phyloP scores from a whole-genome alignment of 35 echinoderm and acorn worm species.

The Diadema setosum region DNA sequence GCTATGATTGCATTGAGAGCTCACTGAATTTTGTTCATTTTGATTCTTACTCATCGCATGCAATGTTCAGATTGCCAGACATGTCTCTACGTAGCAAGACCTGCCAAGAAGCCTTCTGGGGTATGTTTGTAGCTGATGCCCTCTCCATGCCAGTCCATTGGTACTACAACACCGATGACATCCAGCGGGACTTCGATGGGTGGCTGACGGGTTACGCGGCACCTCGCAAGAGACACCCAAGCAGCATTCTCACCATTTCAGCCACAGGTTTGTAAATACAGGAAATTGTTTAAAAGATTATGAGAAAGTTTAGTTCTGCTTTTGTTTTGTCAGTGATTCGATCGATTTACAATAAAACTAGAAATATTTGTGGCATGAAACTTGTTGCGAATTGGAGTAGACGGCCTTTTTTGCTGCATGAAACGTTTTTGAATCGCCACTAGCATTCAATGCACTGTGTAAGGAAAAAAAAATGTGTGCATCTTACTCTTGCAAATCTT shows the following conservation, averaged over 20 bases:
- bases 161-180: conserved; percentile 57
- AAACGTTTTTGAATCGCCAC: too few relatives aligned
- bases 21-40: too few relatives aligned
- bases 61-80: too few relatives aligned
- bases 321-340: neutral
- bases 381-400: too few relatives aligned
- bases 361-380: too few relatives aligned
- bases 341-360: neutral
- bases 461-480: too few relatives aligned
- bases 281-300: too few relatives aligned
- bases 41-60: too few relatives aligned
- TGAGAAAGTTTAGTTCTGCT: neutral
- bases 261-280: conserved; percentile 44
- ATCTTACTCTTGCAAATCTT: too few relatives aligned
- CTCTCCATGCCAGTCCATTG: conserved; percentile 68
- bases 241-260: conserved; percentile 55
- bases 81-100: neutral
- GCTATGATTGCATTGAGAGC: too few relatives aligned
- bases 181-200: conserved; percentile 25
- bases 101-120: conserved; percentile 7
- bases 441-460: too few relatives aligned
- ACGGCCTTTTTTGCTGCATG: too few relatives aligned
- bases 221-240: conserved; percentile 38
- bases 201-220: conserved; percentile 51
- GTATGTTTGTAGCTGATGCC: conserved; percentile 29